A percentile compares a stretch with the other conserved stretches of the same genome.
Evolutionary conservation across 2,888 invertebrate genomes (phyloP).

Genomic region (Cyrtodaria siliqua): DNA sequence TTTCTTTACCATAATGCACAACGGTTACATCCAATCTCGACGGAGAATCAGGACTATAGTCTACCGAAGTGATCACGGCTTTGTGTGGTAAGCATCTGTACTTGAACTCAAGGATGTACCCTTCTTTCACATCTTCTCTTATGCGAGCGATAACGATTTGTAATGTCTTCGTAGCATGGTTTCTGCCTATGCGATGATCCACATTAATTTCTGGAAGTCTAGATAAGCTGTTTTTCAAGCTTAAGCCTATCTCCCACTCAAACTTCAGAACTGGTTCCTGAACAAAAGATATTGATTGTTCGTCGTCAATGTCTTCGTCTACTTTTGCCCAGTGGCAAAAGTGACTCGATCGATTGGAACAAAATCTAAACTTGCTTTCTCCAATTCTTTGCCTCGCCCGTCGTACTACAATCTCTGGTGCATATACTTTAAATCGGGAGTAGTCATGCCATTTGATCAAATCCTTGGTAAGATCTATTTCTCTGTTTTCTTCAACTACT

Average conservation of each 20-base stretch:
- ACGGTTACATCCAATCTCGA: conserved; percentile 14
- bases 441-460: conserved; percentile 18
- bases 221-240: conserved; percentile 4
- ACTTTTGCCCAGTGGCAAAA: conserved; percentile 56
- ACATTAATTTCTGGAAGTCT: conserved; percentile 10
- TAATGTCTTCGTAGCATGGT: conserved; percentile 22
- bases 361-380: conserved; percentile 36
- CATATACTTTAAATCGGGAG: conserved; percentile 5
- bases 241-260: neutral
- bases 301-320: conserved; percentile 2
- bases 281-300: neutral
- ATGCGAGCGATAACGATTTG: conserved; percentile 20
- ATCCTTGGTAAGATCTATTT: conserved; percentile 13
- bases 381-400: conserved; percentile 43
- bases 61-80: conserved; percentile 31
- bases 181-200: conserved; percentile 28
- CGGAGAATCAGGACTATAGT: neutral
- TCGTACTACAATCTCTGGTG: conserved; percentile 32
- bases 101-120: conserved; percentile 24
- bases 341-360: conserved; percentile 40
- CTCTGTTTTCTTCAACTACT: conserved; percentile 25
- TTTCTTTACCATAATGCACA: conserved; percentile 26
- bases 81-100: conserved; percentile 13
- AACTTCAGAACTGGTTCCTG: neutral
- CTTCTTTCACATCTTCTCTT: conserved; percentile 29